These are phyloP conservation scores for Poecilia picta DNA, from an alignment of 2,797 vertebrate species.

Conservation along the genomic window DNA sequence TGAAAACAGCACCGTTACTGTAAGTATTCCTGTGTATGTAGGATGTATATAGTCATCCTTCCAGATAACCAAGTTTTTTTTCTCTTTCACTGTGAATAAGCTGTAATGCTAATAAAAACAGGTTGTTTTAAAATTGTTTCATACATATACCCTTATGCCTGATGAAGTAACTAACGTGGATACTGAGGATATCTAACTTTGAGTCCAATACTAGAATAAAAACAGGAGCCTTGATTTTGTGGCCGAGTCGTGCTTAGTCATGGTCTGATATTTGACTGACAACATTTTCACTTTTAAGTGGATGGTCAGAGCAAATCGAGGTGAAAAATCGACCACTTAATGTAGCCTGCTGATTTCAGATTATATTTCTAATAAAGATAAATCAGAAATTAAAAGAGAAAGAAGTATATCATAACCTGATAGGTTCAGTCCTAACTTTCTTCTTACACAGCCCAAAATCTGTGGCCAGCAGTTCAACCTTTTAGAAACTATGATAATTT, in stretches of 20 bases:
- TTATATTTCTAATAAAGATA: not conserved
- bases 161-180: not conserved
- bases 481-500: conserved; percentile 68
- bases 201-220: not conserved
- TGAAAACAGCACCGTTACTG: not conserved
- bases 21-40: not conserved
- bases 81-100: too few relatives aligned
- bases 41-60: not conserved
- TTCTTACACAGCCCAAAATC: conserved; percentile 22
- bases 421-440: not conserved
- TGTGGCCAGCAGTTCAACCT: conserved; percentile 48
- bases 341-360: not conserved
- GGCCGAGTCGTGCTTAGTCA: not conserved
- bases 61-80: not conserved
- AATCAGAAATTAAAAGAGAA: not conserved
- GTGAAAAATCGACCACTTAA: not conserved
- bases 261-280: not conserved
- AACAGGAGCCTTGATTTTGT: not conserved
- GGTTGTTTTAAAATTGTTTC: not conserved
- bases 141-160: not conserved
- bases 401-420: not conserved
- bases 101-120: not conserved
- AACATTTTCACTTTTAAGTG: not conserved
- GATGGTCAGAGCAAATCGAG: not conserved
- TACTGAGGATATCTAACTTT: not conserved